A percentile compares a stretch with the other conserved stretches of the same genome.
Conservation (phyloP, 35 echinoderm and acorn worm species). For the Eucidaris tribuloides region DNA sequence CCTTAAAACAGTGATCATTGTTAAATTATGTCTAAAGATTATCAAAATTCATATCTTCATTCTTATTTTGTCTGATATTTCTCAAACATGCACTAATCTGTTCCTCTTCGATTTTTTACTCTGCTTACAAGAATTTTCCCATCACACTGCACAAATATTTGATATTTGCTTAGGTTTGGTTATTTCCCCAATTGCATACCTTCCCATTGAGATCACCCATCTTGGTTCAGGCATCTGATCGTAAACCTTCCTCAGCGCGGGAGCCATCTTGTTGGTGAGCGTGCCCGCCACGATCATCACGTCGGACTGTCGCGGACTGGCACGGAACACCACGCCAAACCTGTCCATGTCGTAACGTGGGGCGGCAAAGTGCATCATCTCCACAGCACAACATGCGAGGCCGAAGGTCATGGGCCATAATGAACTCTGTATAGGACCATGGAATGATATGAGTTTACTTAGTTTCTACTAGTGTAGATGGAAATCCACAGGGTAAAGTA, state of each 20-base stretch:
- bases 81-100: too few species aligned
- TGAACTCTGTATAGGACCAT: constrained; percentile 73
- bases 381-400: constrained; percentile 95
- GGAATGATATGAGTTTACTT: neutral
- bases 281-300: constrained; percentile 99
- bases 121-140: too few species aligned
- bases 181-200: constrained; percentile 37
- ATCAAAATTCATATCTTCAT: too few species aligned
- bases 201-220: constrained; percentile 99
- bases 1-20: too few species aligned
- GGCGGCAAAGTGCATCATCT: constrained; percentile 99
- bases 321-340: constrained; percentile 97
- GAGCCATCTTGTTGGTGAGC: constrained; percentile 99
- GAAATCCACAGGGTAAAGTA: too few species aligned
- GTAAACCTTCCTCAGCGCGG: constrained; percentile 93
- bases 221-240: constrained; percentile 99
- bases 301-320: constrained; percentile 93
- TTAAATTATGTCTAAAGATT: too few species aligned
- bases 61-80: too few species aligned
- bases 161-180: too few species aligned
- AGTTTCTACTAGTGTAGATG: too few species aligned
- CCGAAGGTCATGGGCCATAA: constrained; percentile 99
- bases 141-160: too few species aligned
- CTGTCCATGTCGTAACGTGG: constrained; percentile 98
- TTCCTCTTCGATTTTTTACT: too few species aligned